These are phyloP conservation scores for Bellardia bayeri DNA, from an alignment of 2,888 invertebrate species.

Conservation along the genomic window DNA sequence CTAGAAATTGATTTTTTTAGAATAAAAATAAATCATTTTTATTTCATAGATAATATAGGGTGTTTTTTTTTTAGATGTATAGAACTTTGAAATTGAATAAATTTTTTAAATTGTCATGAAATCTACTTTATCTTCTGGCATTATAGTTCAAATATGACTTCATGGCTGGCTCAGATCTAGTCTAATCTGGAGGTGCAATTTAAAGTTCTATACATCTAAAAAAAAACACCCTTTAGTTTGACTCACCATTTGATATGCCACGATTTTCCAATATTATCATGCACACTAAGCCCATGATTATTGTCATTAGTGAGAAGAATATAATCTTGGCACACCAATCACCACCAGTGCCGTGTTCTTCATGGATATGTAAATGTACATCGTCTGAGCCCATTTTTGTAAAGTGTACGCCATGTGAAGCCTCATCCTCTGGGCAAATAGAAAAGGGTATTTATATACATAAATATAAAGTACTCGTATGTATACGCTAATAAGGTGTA, in stretches of 20 bases:
- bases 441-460: too few relatives aligned
- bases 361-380: constrained; percentile 90
- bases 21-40: not conserved
- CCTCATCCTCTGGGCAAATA: constrained; percentile 80
- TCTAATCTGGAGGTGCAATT: too few relatives aligned
- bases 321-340: constrained; percentile 93
- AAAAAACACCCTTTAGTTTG: too few relatives aligned
- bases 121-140: too few relatives aligned
- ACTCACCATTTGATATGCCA: constrained; percentile 91
- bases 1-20: constrained; percentile 80
- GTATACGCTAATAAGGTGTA: not conserved
- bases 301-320: constrained; percentile 90
- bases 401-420: constrained; percentile 83
- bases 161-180: too few relatives aligned
- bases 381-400: constrained; percentile 87
- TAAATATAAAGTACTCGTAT: too few relatives aligned
- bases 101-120: constrained; percentile 72
- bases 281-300: constrained; percentile 90
- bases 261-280: constrained; percentile 92
- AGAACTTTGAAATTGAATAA: too few relatives aligned
- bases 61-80: too few relatives aligned
- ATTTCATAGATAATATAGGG: constrained; percentile 10
- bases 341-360: constrained; percentile 91
- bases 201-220: too few relatives aligned
- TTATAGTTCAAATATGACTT: too few relatives aligned